Evolutionary conservation across 2,888 invertebrate species (phyloP), one percentile per base, ranked within the genome.

Genomic region (Atethmia centrago): DNA sequence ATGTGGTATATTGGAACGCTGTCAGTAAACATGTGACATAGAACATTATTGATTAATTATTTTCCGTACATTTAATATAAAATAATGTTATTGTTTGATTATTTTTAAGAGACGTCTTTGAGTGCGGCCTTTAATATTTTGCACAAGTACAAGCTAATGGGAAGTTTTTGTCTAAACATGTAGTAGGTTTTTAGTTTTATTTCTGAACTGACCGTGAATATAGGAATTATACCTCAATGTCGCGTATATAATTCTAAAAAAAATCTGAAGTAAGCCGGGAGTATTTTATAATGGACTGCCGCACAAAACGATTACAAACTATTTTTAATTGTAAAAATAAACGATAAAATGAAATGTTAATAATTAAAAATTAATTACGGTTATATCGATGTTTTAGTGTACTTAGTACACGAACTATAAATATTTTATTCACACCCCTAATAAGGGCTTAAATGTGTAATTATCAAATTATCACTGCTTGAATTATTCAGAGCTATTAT

Each of bases 391-490:
- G 83, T 85, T 82, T 76, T 71, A 76, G 71, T 75, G 72, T 78
- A 82, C 69, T 58, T 77, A 77, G 78, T 76, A 69, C 77, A 53
- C 76, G 65, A 74, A 80, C 28, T 77, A 74, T 79, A 74, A 77
- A 77, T 77, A 79, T 79, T 79, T 79, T 78, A 77, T 84, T 74
- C 69, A 71, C 49, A 66, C 63, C 63, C 63, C 71, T 62, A 67
- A 1, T 36, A 62, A 7, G 82, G 81, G 81, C 21, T 47, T 69
- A 64, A 78, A 47, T 68, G 40, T 80, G 56, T 83, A 80, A 80
- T 80, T 80, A 76, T 45, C 28, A 64, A 74, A 77, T 85, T 86
- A 82, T 88, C 88, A 88, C 90, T 93, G 90, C 90, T 90, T 90
- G 90, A 89, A 90, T 80, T 82, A 77, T 85, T 84, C 85, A 86